phyloP scores from a whole-genome alignment of 2,113 vertebrate genomes.

The Carassius carassius region DNA sequence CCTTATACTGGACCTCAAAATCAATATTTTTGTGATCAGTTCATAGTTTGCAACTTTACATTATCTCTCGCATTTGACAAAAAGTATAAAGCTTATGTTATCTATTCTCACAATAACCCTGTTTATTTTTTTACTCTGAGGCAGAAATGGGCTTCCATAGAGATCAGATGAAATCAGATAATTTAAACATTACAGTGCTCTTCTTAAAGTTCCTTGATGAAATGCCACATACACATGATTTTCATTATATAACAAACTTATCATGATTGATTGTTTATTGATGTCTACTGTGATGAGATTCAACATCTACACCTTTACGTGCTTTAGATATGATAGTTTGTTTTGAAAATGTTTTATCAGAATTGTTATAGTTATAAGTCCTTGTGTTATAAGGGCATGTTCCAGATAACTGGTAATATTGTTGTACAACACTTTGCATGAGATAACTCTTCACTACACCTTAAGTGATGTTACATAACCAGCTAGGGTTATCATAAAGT shows the following conservation, averaged over 20 bases:
- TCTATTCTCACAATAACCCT: neutral
- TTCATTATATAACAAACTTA: neutral
- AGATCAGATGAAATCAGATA: neutral
- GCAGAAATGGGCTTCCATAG: neutral
- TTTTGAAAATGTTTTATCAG: slow-evolving; percentile 8
- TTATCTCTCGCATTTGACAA: neutral
- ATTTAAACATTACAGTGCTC: neutral
- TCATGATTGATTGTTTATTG: neutral
- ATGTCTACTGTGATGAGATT: neutral
- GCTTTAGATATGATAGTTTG: neutral
- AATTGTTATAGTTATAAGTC: neutral
- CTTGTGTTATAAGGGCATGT: slow-evolving; percentile 3
- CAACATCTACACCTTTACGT: neutral
- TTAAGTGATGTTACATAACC: neutral
- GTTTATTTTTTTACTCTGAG: neutral
- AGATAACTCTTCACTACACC: neutral
- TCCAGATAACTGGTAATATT: neutral
- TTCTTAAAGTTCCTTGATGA: neutral
- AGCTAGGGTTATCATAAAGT: neutral
- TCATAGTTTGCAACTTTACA: neutral
- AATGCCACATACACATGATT: neutral
- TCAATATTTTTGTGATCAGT: neutral
- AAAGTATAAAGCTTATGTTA: neutral
- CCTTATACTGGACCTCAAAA: neutral
- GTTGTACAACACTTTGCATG: neutral